Evolutionary conservation across 2,113 vertebrate genomes (phyloP).

Genomic region (Hydropotes inermis): DNA sequence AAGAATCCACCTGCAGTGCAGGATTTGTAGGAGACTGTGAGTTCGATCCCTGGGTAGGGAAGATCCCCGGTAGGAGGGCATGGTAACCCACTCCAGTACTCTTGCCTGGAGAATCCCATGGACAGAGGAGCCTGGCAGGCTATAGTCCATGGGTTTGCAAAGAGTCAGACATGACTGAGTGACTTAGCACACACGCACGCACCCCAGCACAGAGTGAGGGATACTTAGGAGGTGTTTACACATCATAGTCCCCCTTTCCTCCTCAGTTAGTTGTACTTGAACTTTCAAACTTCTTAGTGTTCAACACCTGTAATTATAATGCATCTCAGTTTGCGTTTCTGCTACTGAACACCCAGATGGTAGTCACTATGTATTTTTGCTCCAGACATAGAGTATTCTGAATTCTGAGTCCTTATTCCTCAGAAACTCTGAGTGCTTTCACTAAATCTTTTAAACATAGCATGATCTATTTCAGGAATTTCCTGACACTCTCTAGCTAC

Average conservation of each 20-base stretch:
- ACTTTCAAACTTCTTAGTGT: neutral
- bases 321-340: neutral
- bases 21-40: neutral
- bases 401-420: neutral
- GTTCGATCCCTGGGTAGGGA: neutral
- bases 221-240: neutral
- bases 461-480: neutral
- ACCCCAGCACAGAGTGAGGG: neutral
- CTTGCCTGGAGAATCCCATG: neutral
- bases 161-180: neutral
- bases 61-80: neutral
- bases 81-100: neutral
- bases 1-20: neutral
- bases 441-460: neutral
- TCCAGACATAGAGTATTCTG: neutral
- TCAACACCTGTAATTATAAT: neutral
- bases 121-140: neutral
- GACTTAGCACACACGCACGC: fast-evolving
- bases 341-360: neutral
- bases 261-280: neutral
- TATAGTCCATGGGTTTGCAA: neutral
- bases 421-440: neutral
- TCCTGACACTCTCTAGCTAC: neutral
- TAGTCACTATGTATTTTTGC: neutral
- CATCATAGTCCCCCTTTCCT: neutral